Conservation (phyloP, 2,797 vertebrate species). For the Helarctos malayanus region DNA sequence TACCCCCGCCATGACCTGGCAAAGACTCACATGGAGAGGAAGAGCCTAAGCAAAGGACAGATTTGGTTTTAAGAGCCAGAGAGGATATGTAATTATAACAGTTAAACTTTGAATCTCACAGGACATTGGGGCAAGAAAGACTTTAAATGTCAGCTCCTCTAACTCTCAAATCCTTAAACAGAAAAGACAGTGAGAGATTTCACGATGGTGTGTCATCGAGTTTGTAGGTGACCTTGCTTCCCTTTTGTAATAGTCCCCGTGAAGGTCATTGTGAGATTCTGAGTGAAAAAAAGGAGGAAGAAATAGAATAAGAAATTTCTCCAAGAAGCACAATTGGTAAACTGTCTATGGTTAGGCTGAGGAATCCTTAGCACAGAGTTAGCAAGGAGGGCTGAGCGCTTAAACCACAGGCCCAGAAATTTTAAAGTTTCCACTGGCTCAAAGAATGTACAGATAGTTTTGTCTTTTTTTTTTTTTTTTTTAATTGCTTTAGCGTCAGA, state of each 20-base stretch:
- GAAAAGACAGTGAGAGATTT: background rate
- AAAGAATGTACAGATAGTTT: background rate
- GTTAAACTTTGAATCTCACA: conserved; percentile 44
- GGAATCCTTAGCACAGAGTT: background rate
- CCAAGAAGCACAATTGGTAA: conserved; percentile 13
- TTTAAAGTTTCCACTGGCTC: background rate
- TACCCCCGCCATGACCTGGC: background rate
- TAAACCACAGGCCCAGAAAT: background rate
- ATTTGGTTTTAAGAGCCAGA: conserved; percentile 36
- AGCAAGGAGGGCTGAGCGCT: background rate
- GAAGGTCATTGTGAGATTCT: conserved; percentile 37
- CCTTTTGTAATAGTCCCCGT: conserved; percentile 50
- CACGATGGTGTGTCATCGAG: background rate
- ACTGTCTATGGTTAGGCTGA: conserved; percentile 36
- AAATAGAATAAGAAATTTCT: conserved; percentile 52
- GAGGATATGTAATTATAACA: conserved; percentile 14
- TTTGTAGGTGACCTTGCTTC: conserved; percentile 58
- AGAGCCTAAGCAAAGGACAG: background rate
- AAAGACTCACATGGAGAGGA: background rate
- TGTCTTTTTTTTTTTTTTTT: background rate
- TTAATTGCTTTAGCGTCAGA: background rate
- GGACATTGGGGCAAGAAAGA: background rate
- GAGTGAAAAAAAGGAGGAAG: conserved; percentile 12
- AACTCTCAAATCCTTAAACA: conserved; percentile 32
- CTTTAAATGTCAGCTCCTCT: conserved; percentile 47